phyloP scores from a whole-genome alignment of 2,113 vertebrate genomes.

The Naja naja region DNA sequence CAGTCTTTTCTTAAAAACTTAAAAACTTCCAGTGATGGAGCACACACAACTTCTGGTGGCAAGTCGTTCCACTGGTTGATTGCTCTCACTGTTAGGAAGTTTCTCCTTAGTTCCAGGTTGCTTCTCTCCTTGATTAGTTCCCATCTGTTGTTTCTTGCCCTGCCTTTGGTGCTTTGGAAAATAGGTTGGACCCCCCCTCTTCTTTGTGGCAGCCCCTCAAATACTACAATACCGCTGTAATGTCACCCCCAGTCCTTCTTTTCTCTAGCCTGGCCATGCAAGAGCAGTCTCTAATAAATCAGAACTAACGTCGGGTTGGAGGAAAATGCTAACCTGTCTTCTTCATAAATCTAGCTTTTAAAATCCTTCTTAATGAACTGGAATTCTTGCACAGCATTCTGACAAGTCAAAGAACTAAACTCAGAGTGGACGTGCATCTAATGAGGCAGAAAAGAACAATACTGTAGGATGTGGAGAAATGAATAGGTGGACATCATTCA shows the following conservation, averaged over 20 bases:
- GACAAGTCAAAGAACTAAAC: constrained; percentile 1
- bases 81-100: not conserved
- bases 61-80: not conserved
- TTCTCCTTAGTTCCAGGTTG: not conserved
- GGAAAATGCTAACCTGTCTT: not conserved
- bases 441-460: not conserved
- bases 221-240: not conserved
- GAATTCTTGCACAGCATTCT: not conserved
- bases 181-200: not conserved
- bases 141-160: not conserved
- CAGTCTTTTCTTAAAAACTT: not conserved
- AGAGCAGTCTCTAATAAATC: not conserved
- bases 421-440: not conserved
- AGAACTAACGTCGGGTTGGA: too few species aligned
- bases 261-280: not conserved
- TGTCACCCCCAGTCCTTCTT: not conserved
- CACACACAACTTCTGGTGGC: not conserved
- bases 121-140: not conserved
- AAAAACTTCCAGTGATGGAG: too few species aligned
- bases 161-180: not conserved
- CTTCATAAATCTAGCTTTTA: not conserved
- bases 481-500: not conserved
- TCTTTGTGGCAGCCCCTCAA: not conserved
- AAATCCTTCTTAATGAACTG: not conserved
- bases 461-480: not conserved